Conservation (phyloP, 2,113 vertebrate genomes). For the Procavia capensis region DNA sequence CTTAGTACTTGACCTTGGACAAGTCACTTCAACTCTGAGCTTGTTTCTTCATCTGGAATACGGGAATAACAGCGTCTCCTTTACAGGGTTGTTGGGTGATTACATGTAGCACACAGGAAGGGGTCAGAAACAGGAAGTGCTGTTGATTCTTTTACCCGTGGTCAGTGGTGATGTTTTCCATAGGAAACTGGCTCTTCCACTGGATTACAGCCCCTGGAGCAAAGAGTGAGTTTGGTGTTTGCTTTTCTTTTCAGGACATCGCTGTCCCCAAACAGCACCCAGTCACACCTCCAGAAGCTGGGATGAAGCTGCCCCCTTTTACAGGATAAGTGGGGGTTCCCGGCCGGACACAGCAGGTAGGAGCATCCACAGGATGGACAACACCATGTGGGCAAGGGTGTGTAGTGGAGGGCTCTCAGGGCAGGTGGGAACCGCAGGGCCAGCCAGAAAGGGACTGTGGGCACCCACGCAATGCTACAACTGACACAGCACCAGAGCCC, state of each 20-base stretch:
- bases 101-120: background rate
- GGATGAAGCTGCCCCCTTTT: background rate
- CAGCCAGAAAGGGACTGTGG: background rate
- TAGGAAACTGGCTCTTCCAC: rapidly evolving
- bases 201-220: too few relatives aligned
- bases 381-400: rapidly evolving
- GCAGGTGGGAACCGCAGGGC: too few relatives aligned
- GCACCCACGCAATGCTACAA: background rate
- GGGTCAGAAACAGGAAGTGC: background rate
- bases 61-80: background rate
- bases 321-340: background rate
- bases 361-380: background rate
- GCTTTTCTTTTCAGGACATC: background rate
- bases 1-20: background rate
- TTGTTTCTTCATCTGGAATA: background rate
- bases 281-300: background rate
- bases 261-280: too few relatives aligned
- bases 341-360: background rate
- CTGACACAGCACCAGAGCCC: rapidly evolving
- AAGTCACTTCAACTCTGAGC: background rate
- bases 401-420: background rate
- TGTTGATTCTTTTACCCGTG: rapidly evolving
- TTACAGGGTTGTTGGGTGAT: background rate
- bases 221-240: background rate
- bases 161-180: background rate